Evolutionary conservation across 2,888 invertebrate species (phyloP), one percentile per base, ranked within the genome.

Genomic region (Ophion ventricosus): DNA sequence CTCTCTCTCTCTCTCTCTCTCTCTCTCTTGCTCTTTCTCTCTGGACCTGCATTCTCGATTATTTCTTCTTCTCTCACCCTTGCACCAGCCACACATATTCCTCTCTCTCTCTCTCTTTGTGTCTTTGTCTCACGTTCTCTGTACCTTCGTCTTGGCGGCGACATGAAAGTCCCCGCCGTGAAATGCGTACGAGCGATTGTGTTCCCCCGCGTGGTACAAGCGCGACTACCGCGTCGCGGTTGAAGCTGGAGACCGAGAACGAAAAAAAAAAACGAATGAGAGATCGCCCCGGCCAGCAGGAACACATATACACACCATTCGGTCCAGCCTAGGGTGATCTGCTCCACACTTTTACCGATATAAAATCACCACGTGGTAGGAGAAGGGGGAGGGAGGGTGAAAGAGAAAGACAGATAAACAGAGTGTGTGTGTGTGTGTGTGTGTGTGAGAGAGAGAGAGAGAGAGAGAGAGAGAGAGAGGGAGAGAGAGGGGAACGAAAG

Each of bases 141-240:
- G 79, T 78, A 84, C 87, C 83, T 83, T 86, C 87, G 77, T 87
- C 78, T 85, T 80, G 90, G 88, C 90, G 91, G 90, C 90, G 86
- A 90, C 90, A 90, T 90, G 90, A 91, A 90, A 90, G 90, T 86
- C 80, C 86, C 79, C 83, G 86, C 87, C 89, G 89, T 90, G 90
- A 90, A 90, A 89, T 88, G 89, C 90, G 88, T 87, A 87, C 90
- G 88, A 90, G 87, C 90, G 88, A 91, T 90, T 90, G 90, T 89
- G 87, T 88, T 88, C 87, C 81, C 81, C 86, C 85, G 82, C 79
- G 64, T 85, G 77, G 66, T 59, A 66, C 69, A 70, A 72, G 80
- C 66, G 80, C 70, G 80, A 74, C 76, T 83, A 67, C 76, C 76
- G 70, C 74, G 74, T 57, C 59, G 59, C 77, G 63, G 57, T 29